These are phyloP conservation scores for Telmatochromis sp. DNA, from an alignment of 2,113 vertebrate species.

Conservation along the genomic window DNA sequence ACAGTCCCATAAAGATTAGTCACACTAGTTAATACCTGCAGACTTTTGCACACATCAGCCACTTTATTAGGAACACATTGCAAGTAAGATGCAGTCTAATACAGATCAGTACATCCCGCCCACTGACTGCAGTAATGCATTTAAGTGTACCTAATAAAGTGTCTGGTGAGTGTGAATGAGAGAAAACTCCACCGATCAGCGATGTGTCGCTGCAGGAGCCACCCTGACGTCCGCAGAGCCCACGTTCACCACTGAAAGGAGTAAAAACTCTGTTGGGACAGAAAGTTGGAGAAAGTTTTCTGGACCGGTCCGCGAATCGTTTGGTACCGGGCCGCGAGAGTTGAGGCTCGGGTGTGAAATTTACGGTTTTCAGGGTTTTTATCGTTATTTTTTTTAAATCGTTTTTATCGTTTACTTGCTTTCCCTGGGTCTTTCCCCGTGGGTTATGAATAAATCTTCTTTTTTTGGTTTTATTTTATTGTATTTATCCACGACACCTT, in stretches of 20 bases:
- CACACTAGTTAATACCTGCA: background rate
- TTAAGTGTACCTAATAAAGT: background rate
- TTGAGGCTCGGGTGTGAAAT: background rate
- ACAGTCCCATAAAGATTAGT: background rate
- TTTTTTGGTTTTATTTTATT: background rate
- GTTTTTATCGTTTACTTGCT: background rate
- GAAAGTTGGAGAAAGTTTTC: background rate
- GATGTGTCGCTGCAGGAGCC: background rate
- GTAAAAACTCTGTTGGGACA: background rate
- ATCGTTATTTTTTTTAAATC: background rate
- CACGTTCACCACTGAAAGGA: too few species aligned
- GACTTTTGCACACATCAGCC: background rate
- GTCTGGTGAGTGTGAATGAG: background rate
- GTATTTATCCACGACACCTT: accelerated
- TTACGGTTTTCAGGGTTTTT: background rate
- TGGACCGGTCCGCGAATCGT: background rate
- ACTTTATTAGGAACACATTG: background rate
- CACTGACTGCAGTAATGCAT: background rate
- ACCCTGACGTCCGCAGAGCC: background rate
- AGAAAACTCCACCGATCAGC: background rate
- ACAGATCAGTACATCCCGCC: background rate
- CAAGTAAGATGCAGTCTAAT: background rate
- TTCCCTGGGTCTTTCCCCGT: background rate
- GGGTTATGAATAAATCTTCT: background rate
- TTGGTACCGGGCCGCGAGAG: background rate